Conservation (phyloP, 2,797 vertebrate genomes). For the Anguilla pacifica region DNA sequence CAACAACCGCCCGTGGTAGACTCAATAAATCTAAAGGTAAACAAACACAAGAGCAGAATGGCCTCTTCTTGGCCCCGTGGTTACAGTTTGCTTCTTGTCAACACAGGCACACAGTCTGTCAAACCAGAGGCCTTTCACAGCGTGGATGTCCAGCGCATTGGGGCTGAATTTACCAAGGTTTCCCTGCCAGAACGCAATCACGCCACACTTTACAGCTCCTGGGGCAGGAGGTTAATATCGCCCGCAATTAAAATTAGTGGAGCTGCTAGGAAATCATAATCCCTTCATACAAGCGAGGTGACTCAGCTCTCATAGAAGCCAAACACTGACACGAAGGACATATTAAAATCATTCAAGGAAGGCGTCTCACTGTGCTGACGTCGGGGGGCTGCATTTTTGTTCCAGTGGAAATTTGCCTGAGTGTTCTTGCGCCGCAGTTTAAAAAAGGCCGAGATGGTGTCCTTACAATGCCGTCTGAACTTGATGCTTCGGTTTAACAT, state of each 20-base stretch:
- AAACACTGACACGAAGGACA: background rate
- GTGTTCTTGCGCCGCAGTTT: background rate
- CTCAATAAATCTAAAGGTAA: conserved; percentile 3
- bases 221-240: background rate
- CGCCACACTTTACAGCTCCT: background rate
- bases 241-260: background rate
- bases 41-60: background rate
- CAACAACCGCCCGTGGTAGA: background rate
- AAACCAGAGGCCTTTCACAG: background rate
- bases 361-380: background rate
- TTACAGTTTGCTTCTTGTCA: conserved; percentile 8
- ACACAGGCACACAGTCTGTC: background rate
- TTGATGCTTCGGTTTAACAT: background rate
- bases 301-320: background rate
- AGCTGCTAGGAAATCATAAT: background rate
- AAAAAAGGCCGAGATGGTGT: background rate
- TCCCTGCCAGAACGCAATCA: background rate
- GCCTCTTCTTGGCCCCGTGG: background rate
- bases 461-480: background rate
- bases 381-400: background rate
- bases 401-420: background rate
- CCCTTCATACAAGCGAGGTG: background rate
- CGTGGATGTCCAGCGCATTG: background rate
- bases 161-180: background rate
- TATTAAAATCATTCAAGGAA: conserved; percentile 4